Percentiles rank a stretch among this genome's conserved stretches.
Conservation (phyloP, 2,113 vertebrate genomes). For the Cyanoderma ruficeps region DNA sequence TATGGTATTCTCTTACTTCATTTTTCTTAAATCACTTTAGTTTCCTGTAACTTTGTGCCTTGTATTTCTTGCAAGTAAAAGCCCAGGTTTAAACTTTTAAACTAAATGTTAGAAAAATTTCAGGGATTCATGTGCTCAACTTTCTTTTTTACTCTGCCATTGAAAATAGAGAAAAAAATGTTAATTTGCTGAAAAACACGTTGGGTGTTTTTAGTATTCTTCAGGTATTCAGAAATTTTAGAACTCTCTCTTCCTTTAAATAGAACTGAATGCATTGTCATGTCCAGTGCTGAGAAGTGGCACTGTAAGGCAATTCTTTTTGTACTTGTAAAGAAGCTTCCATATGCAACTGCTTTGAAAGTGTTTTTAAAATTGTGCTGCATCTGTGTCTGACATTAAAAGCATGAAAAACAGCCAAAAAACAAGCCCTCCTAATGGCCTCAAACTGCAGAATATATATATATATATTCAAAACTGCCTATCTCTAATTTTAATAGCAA, state of each 20-base stretch:
- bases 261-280: background rate
- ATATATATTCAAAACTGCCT: background rate
- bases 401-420: background rate
- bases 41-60: background rate
- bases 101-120: background rate
- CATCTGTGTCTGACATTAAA: background rate
- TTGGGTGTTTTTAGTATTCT: background rate
- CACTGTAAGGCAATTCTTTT: background rate
- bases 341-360: background rate
- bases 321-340: background rate
- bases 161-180: background rate
- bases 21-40: background rate
- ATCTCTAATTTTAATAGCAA: conserved; percentile 11
- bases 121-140: background rate
- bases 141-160: background rate
- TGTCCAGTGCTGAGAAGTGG: background rate
- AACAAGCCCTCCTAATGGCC: background rate
- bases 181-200: background rate
- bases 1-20: background rate
- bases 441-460: background rate
- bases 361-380: background rate
- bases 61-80: background rate
- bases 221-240: background rate
- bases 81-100: background rate
- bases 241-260: background rate